A percentile compares a stretch with the other conserved stretches of the same genome.
Evolutionary conservation across 2,113 vertebrate genomes (phyloP).

Genomic region (Vidua chalybeata): DNA sequence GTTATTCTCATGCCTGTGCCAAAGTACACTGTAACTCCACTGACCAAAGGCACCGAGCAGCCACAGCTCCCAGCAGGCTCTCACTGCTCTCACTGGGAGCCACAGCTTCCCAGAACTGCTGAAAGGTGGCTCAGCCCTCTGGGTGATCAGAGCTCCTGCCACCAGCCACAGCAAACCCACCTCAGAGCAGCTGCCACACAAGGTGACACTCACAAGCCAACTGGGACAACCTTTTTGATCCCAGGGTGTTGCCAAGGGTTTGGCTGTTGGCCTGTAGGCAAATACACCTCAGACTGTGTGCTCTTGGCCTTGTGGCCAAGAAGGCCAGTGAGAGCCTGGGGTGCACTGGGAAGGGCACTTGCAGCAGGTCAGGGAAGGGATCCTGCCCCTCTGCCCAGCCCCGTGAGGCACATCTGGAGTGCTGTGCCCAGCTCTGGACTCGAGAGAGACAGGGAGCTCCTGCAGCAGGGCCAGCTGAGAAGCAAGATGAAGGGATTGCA

Average conservation of each 20-base stretch:
- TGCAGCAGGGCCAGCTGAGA: background rate
- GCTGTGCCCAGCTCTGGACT: background rate
- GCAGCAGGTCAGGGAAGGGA: background rate
- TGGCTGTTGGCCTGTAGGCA: background rate
- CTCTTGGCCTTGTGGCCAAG: background rate
- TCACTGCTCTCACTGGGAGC: background rate
- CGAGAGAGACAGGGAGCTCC: background rate
- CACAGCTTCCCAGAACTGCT: background rate
- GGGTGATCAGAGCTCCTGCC: background rate
- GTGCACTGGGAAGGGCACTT: background rate
- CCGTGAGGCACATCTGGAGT: background rate
- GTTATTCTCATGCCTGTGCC: background rate
- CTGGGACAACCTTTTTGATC: background rate
- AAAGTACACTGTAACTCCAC: background rate
- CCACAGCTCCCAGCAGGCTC: background rate
- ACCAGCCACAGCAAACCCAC: background rate
- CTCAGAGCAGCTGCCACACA: background rate
- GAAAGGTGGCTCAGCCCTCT: background rate
- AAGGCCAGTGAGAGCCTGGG: background rate
- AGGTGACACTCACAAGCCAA: accelerated
- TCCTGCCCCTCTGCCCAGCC: background rate
- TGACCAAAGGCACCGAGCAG: background rate
- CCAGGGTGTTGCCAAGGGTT: background rate
- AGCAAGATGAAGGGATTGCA: background rate
- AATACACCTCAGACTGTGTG: background rate